Conservation (phyloP, 2,797 vertebrate genomes). For the Poliocrania exsul region DNA sequence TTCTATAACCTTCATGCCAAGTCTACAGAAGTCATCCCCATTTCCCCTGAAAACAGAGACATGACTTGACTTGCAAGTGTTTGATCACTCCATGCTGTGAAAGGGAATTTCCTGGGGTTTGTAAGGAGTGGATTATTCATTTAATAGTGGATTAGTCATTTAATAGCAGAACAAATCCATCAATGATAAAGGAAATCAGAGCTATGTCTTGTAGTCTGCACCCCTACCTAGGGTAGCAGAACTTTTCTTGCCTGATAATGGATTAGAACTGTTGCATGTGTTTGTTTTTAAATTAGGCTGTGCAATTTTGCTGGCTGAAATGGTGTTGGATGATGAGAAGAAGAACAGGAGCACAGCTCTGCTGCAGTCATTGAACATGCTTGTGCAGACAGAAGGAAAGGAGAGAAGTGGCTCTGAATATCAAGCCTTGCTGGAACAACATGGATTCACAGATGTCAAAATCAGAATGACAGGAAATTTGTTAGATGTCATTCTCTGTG, state of each 20-base stretch:
- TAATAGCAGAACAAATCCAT: neutral
- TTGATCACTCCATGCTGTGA: neutral
- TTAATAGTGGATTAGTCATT: neutral
- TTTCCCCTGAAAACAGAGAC: neutral
- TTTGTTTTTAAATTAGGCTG: conserved; percentile 75
- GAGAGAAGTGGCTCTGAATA: conserved; percentile 82
- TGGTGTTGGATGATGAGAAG: conserved; percentile 80
- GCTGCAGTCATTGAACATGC: conserved; percentile 85
- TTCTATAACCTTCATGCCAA: neutral
- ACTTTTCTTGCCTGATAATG: neutral
- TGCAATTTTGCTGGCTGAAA: conserved; percentile 84
- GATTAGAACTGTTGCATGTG: neutral
- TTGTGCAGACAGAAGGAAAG: conserved; percentile 72
- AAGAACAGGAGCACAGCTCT: conserved; percentile 73
- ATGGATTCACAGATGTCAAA: conserved; percentile 77
- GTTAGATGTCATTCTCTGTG: conserved; percentile 81
- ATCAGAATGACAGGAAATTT: conserved; percentile 77
- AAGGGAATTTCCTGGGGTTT: neutral
- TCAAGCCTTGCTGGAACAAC: conserved; percentile 75
- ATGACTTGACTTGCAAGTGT: neutral
- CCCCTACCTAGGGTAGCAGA: neutral
- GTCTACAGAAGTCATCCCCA: neutral
- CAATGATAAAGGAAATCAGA: neutral
- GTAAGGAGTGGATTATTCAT: neutral
- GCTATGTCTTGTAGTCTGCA: neutral